These are phyloP conservation scores for Cuculus canorus DNA, from an alignment of 2,797 vertebrate genomes.

Conservation along the genomic window DNA sequence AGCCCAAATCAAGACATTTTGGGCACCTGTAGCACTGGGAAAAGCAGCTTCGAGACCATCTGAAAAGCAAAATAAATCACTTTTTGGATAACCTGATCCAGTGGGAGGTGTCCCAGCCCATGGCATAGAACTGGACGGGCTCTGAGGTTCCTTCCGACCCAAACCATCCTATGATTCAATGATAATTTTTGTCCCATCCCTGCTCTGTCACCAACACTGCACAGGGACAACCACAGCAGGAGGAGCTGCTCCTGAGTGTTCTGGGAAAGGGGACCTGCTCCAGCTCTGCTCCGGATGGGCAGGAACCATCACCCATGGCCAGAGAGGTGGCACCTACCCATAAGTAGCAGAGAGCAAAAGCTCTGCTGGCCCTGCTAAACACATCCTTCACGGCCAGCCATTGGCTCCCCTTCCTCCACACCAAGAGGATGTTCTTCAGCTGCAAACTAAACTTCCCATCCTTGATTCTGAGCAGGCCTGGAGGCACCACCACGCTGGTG, in stretches of 20 bases:
- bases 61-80: background rate
- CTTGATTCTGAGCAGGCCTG: background rate
- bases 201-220: background rate
- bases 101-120: no score
- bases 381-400: background rate
- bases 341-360: background rate
- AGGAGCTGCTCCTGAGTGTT: background rate
- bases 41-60: background rate
- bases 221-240: background rate
- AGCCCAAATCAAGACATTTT: background rate
- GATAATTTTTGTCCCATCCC: background rate
- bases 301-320: background rate
- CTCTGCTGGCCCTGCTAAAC: background rate
- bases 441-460: background rate
- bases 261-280: fast-evolving
- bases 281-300: background rate
- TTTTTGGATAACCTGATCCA: background rate
- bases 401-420: background rate
- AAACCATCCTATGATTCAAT: no score
- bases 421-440: background rate
- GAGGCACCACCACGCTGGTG: background rate
- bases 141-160: no score
- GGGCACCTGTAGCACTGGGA: background rate
- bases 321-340: background rate
- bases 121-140: no score